Base-by-base conservation (phyloP, 2,888 invertebrate genomes). In the Craniophora ligustri region DNA sequence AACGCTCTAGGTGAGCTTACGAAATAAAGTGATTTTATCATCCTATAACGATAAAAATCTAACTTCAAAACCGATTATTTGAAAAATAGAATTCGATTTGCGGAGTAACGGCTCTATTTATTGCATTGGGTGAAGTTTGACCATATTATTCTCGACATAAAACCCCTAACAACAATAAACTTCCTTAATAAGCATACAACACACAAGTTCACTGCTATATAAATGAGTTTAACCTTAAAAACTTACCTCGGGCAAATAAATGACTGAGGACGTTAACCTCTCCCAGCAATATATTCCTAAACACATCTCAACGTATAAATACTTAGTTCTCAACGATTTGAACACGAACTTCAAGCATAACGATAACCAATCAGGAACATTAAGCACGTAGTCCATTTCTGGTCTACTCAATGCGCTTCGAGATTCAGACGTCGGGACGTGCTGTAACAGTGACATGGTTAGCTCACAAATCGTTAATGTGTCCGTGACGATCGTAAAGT, bases 371-470 rank as follows among this genome's bases (percentile, higher is more conserved):
- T 68, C 56, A 57, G n/a, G n/a, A n/a, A n/a, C n/a, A n/a, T n/a
- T n/a, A n/a, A 65, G 45, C 28, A 68, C 67, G 54, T 48, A 57
- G 42, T 53, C 54, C 41, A 56, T 70, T 69, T 67, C 63, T 48
- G 47, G 44, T 41, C 35, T 48, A 36, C 31, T 50, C 54, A 62
- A 65, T 19, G 58, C 38, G 61, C 65, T 56, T 60, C 19, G 50
- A 56, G 53, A 67, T 60, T 46, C 36, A 13, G 45, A 48, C 21
- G 58, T 42, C 31, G 34, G 41, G 41, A 65, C 71, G 71, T 72
- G 72, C 62, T 50, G 53, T 63, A 56, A 57, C 63, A 59, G 59
- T 60, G 74, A 72, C 72, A 75, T 66, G 70, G 67, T 69, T 61
- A 40, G 44, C 60, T 72, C 59, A 68, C 70, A 67, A 69, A 72